Evolutionary conservation across 2,888 invertebrate species (phyloP).

Genomic region (Aspidapion aeneum): DNA sequence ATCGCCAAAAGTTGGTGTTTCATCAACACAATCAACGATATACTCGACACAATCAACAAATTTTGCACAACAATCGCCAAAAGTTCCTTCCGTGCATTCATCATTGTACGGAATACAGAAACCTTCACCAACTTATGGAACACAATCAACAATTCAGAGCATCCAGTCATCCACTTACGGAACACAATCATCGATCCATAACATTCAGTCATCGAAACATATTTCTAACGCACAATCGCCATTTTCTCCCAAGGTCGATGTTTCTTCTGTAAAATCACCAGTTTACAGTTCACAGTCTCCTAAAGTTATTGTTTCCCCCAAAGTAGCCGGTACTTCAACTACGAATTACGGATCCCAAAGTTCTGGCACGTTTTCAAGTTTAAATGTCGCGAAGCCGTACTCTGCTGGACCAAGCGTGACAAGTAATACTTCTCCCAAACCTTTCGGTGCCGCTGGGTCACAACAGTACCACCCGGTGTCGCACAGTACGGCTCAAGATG

Average conservation of each 20-base stretch:
- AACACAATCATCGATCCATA: not conserved
- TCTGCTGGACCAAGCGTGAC: constrained; percentile 5
- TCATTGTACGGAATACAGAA: no score
- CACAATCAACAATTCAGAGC: constrained; percentile 14
- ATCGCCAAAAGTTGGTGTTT: constrained; percentile 14
- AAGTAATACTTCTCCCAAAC: constrained; percentile 27
- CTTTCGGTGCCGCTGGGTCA: constrained; percentile 16
- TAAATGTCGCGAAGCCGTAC: not conserved
- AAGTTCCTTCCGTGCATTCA: no score
- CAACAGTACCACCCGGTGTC: not conserved
- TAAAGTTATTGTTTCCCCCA: no score
- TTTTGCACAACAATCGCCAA: not conserved
- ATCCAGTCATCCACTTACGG: constrained; percentile 5
- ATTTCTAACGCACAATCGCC: no score
- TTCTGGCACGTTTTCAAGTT: not conserved
- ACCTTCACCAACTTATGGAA: constrained; percentile 4
- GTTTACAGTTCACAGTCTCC: no score
- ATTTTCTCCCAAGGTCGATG: no score
- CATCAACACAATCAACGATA: constrained; percentile 12
- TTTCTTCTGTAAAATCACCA: no score
- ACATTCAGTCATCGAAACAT: no score
- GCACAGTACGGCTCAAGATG: no score
- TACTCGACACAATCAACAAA: not conserved
- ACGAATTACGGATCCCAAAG: no score
- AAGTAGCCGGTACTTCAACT: no score